A percentile compares a stretch with the other conserved stretches of the same genome.
These are phyloP conservation scores for Apis cerana DNA, from an alignment of 1,140 invertebrate genomes.

Conservation along the genomic window DNA sequence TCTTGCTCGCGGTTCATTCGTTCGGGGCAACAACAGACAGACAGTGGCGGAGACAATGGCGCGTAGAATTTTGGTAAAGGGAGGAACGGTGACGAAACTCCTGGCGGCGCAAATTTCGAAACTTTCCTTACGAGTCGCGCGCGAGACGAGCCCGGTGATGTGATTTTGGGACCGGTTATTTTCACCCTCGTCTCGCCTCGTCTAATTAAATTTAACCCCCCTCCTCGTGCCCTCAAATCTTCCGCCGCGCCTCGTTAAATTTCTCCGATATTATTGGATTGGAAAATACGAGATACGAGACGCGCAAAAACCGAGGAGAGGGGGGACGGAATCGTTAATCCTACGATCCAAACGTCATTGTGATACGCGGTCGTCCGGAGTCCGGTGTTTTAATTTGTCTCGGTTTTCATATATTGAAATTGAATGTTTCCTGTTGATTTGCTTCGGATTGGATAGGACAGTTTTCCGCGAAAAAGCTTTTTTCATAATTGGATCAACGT, in stretches of 20 bases:
- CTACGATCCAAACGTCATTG: background rate
- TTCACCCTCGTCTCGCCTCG: background rate
- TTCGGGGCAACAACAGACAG: slow-evolving; percentile 13
- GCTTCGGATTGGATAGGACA: background rate
- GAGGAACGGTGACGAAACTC: background rate
- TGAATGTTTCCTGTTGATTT: slow-evolving; percentile 8
- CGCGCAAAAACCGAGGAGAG: no score
- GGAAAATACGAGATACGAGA: no score
- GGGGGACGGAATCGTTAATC: background rate
- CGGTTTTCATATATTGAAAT: slow-evolving; percentile 9
- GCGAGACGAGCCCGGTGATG: background rate
- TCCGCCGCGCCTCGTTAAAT: background rate
- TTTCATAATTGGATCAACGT: background rate
- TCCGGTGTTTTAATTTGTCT: background rate
- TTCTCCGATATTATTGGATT: background rate
- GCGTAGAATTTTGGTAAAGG: background rate
- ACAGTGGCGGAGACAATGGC: slow-evolving; percentile 27
- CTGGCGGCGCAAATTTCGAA: slow-evolving; percentile 34
- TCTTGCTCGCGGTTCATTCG: slow-evolving; percentile 23
- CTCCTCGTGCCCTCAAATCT: background rate
- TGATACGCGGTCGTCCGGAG: background rate
- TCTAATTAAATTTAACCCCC: slow-evolving; percentile 30
- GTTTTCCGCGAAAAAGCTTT: background rate
- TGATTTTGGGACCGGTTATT: slow-evolving; percentile 8
- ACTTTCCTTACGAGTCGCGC: no score